Base-by-base conservation (phyloP, 2,797 vertebrate genomes). In the Aplochiton taeniatus region DNA sequence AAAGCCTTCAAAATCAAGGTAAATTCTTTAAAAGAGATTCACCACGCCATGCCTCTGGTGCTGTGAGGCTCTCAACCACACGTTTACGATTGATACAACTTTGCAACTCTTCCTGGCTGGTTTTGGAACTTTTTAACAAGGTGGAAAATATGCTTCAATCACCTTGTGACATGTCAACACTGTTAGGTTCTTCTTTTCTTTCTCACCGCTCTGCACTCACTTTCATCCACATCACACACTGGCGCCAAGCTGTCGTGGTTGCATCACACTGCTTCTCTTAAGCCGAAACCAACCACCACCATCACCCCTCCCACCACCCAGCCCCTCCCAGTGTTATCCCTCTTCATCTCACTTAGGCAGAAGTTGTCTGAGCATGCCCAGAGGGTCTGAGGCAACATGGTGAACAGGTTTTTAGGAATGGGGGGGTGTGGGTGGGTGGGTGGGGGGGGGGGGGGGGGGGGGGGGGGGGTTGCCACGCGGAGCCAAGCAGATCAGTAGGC, bases 91-190 rank as follows among this genome's bases (percentile, higher is more conserved):
- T 31, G 31, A 3, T 10, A 55, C 2, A 82, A 78, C 63, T 82
- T 68, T 57, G 18, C 44, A 78, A 78, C 72, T 75, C 78, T 58
- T 56, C 59, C 63, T 74, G 77, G 66, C 31, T 64, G 50, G 51
- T 14, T 65, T 44, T 74, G 53, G 42, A 84, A 89, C 74, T 87
- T 86, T 88, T 88, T 87, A 87, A 84, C 85, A 89, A 77, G 73
- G 67, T n/a, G 57, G 60, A 70, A 84, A 83, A 86, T 84, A 71
- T 72, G 66, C 82, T 53, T 65, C 79, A 86, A 82, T 85, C 83
- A 82, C 76, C 81, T 82, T 82, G 72, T 85, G 78, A 87, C 79
- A 83, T 77, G 71, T 77, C 84, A 85, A 86, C 75, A 80, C 68
- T 68, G 60, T 60, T 58, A 65, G 66, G 49, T 72, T 63, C 59